Evolutionary conservation across 2,888 invertebrate species (phyloP).

Genomic region (Cantharis flavilabris): DNA sequence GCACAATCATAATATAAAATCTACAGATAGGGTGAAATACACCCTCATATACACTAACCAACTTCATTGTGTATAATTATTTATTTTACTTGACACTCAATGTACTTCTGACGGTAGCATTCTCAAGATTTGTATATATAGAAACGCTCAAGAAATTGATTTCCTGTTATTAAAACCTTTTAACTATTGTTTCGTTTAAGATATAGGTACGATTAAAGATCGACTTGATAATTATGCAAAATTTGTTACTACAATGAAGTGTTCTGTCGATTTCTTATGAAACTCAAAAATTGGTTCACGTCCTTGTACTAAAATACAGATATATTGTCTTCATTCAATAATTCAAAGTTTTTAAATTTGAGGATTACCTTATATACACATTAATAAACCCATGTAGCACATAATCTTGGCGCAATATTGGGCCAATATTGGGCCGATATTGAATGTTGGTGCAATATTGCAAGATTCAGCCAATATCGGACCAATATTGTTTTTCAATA

Average conservation of each 20-base stretch:
- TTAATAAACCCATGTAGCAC: no score
- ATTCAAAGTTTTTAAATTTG: neutral
- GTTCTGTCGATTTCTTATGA: neutral
- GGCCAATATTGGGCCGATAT: no score
- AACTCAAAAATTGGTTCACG: neutral
- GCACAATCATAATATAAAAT: neutral
- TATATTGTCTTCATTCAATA: neutral
- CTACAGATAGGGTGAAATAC: neutral
- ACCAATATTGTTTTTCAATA: no score
- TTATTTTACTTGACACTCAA: neutral
- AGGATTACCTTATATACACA: no score
- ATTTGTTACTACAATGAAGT: neutral
- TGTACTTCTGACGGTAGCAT: neutral
- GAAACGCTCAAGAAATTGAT: neutral
- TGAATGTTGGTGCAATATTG: no score
- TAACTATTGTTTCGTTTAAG: constrained; percentile 13
- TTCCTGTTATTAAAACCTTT: constrained; percentile 18
- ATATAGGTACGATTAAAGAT: constrained; percentile 13
- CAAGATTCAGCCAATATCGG: no score
- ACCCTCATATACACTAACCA: neutral
- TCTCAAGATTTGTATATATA: constrained; percentile 4
- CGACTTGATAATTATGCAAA: constrained; percentile 24
- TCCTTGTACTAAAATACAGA: neutral
- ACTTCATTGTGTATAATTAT: neutral
- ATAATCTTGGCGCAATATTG: no score